Evolutionary conservation across 1,140 invertebrate genomes (phyloP), one percentile per base, ranked within the genome.

Genomic region (Tyrophagus putrescentiae): DNA sequence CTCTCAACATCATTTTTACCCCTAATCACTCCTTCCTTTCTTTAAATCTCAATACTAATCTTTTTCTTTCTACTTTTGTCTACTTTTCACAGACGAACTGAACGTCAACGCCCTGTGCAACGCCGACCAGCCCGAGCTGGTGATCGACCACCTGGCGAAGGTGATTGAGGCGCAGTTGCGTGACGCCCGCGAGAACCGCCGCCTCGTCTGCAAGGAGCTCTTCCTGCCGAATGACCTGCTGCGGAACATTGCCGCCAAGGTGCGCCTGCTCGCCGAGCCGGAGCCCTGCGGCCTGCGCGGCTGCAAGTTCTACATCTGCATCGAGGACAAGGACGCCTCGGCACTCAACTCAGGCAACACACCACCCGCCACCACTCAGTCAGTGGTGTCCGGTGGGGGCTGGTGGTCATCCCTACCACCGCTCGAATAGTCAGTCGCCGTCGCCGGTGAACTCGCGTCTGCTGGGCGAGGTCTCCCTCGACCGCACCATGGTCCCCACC

Each of bases 401-500:
- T n/a, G n/a, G n/a, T n/a, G n/a, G 21, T 39, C 21, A 25, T 11
- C 23, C 39, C 25, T 25, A 45, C 52, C 23, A 48, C 52, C 32
- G 31, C 11, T 31, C 48, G 42, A 34, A 31, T n/a, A n/a, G n/a
- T 52, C 21, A n/a, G 18, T 45, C 28, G 33, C 50, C 28, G 42
- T 42, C 21, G 29, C 60, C 60, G 32, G 28, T 56, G 34, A 50
- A 48, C 41, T 33, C 78, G 64, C 72, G 76, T 65, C 72, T 75
- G 68, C 73, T 85, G 39, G 76, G 76, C 64, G 71, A 79, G 62
- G 78, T 90, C 71, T 83, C 84, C 69, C 84, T 84, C 67, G 85
- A 90, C 73, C 81, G 82, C 33, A 79, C 79, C 66, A 84, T 84
- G 9, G 82, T 87, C 33, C 82, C 85, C 25, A 91, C 87, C 25